Conservation (phyloP, 2,113 vertebrate species). For the Cyanistes caeruleus region DNA sequence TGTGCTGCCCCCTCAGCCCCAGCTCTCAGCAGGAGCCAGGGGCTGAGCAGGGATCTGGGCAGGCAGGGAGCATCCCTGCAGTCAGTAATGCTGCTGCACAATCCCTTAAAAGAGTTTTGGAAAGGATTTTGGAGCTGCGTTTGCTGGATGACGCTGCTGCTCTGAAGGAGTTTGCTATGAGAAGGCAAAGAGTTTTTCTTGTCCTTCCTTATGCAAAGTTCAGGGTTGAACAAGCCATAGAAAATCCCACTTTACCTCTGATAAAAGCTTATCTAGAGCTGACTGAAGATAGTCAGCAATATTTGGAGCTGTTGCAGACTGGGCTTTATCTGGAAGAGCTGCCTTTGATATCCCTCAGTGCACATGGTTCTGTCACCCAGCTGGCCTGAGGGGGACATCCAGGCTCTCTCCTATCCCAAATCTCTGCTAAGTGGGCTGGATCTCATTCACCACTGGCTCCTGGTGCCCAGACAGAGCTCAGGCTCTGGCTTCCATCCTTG, state of each 20-base stretch:
- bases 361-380: neutral
- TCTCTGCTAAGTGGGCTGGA: neutral
- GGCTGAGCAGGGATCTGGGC: neutral
- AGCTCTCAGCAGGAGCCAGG: neutral
- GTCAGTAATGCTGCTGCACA: neutral
- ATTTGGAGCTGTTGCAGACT: neutral
- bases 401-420: neutral
- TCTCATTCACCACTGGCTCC: neutral
- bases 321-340: neutral
- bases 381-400: neutral
- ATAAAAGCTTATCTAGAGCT: neutral
- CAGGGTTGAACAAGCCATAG: neutral
- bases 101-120: neutral
- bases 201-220: neutral
- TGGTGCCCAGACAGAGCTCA: neutral
- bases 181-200: neutral
- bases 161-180: neutral
- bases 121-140: neutral
- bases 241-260: conserved; percentile 25
- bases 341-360: neutral
- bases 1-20: neutral
- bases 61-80: neutral
- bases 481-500: neutral
- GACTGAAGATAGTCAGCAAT: neutral
- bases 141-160: neutral